Conservation (phyloP, 1,140 invertebrate genomes). For the Lanistes nyassanus region DNA sequence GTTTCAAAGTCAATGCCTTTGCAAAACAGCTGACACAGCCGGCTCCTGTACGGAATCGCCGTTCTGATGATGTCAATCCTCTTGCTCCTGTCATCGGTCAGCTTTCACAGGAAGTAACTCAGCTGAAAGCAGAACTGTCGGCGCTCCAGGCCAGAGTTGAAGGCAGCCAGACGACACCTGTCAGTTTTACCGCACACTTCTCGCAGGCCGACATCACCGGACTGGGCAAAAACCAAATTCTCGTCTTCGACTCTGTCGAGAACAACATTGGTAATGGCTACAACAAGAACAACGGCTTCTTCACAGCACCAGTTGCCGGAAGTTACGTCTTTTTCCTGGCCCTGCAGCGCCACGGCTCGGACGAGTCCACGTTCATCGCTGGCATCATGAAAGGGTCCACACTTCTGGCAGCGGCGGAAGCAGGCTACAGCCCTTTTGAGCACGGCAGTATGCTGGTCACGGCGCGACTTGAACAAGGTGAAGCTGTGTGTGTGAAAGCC, state of each 20-base stretch:
- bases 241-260: not conserved
- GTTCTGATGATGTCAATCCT: not conserved
- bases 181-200: constrained; percentile 8
- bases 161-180: not conserved
- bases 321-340: constrained; percentile 1
- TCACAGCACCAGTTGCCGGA: constrained; percentile 1
- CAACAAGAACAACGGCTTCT: not conserved
- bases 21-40: not conserved
- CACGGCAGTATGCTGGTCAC: constrained; percentile 3
- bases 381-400: not conserved
- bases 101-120: not conserved
- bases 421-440: constrained; percentile 14
- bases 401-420: not conserved
- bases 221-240: not conserved
- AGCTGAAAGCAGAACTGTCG: not conserved
- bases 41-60: not conserved
- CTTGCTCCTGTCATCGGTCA: not conserved
- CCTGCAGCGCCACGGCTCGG: not conserved
- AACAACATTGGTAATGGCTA: constrained; percentile 3
- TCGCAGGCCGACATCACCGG: not conserved
- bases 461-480: not conserved
- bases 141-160: not conserved
- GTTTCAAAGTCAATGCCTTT: not conserved
- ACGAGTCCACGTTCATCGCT: not conserved
- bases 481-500: not conserved